A percentile compares a stretch with the other conserved stretches of the same genome.
Conservation (phyloP, 2,888 invertebrate genomes). For the Scaptomyza parva region DNA sequence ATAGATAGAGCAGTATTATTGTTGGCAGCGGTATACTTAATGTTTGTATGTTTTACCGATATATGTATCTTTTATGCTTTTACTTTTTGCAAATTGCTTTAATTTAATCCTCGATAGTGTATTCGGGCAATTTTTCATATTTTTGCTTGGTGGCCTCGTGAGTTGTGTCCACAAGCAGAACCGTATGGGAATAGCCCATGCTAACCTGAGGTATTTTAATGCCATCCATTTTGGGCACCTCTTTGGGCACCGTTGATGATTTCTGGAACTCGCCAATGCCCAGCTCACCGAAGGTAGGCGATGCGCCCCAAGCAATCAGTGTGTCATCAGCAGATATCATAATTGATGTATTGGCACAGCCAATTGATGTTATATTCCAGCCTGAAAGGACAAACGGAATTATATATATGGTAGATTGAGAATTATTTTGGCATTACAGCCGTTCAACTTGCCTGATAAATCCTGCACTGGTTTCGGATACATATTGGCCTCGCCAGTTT, state of each 20-base stretch:
- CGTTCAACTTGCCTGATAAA: conserved; percentile 87
- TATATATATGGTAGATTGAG: neutral
- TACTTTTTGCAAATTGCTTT: conserved; percentile 23
- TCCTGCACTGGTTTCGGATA: conserved; percentile 98
- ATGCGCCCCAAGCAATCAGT: conserved; percentile 96
- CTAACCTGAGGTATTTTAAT: conserved; percentile 91
- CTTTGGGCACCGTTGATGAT: conserved; percentile 94
- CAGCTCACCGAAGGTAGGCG: conserved; percentile 96
- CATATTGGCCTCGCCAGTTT: conserved; percentile 98
- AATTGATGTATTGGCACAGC: conserved; percentile 92
- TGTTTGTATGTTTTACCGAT: conserved; percentile 35
- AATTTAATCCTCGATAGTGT: conserved; percentile 84
- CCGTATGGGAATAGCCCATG: conserved; percentile 94
- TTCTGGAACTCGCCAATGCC: conserved; percentile 95
- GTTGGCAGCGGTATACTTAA: conserved; percentile 71
- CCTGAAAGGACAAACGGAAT: conserved; percentile 86
- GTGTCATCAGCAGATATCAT: conserved; percentile 96
- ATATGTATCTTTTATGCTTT: conserved; percentile 22
- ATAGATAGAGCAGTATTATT: conserved; percentile 72
- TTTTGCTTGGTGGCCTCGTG: conserved; percentile 86
- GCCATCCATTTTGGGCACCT: conserved; percentile 91
- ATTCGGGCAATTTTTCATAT: conserved; percentile 86
- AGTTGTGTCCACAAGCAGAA: conserved; percentile 87
- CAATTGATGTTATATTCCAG: conserved; percentile 95
- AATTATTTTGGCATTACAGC: neutral